Conservation (phyloP, 2,797 vertebrate genomes). For the Gymnopithys bicolor region DNA sequence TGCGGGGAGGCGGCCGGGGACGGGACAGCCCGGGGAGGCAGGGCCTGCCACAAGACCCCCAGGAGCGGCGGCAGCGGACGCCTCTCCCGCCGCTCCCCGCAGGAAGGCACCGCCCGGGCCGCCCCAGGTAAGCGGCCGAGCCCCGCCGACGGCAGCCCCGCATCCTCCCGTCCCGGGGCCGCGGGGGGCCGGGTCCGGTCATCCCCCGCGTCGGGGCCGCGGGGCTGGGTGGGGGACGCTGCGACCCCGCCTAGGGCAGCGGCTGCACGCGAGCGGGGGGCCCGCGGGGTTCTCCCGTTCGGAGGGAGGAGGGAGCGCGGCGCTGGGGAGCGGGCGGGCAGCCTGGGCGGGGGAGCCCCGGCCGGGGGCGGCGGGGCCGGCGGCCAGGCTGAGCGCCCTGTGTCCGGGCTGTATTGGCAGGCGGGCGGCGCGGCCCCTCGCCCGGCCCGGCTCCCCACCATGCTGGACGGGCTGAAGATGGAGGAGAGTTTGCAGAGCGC, state of each 20-base stretch:
- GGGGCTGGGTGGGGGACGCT: neutral
- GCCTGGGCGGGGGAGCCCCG: neutral
- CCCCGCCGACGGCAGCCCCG: neutral
- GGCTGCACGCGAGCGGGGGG: neutral
- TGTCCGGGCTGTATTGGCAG: slow-evolving; percentile 22
- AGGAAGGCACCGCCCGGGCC: neutral
- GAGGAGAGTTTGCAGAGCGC: slow-evolving; percentile 78
- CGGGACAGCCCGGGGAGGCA: neutral
- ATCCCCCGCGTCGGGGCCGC: neutral
- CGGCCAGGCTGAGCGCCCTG: neutral
- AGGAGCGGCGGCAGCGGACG: neutral
- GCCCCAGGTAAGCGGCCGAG: slow-evolving; percentile 29
- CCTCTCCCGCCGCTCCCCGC: neutral
- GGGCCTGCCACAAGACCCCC: neutral
- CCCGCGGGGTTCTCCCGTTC: neutral
- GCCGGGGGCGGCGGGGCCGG: neutral
- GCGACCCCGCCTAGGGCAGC: neutral
- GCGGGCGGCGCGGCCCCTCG: neutral
- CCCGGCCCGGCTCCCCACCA: slow-evolving; percentile 62
- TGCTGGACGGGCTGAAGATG: slow-evolving; percentile 82
- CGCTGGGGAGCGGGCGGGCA: neutral
- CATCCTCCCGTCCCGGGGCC: neutral
- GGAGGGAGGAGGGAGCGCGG: neutral
- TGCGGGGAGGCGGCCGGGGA: neutral
- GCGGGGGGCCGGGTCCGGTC: neutral